These are phyloP conservation scores for Deilephila porcellus DNA, from an alignment of 2,888 invertebrate species.

Conservation along the genomic window DNA sequence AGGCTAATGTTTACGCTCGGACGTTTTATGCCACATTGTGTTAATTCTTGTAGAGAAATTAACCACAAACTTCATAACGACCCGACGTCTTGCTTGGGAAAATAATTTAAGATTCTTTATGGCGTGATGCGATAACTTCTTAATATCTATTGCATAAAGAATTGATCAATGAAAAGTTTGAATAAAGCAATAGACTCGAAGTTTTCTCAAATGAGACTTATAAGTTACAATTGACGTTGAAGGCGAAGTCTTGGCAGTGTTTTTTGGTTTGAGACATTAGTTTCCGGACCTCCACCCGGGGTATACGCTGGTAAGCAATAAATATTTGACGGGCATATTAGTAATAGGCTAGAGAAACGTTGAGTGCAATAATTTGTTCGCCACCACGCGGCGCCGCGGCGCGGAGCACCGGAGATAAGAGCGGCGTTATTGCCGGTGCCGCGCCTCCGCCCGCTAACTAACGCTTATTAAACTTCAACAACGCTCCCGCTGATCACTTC, in stretches of 20 bases:
- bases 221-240: too few relatives aligned
- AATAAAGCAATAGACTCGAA: too few relatives aligned
- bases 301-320: constrained; percentile 4
- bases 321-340: constrained; percentile 31
- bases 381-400: constrained; percentile 41
- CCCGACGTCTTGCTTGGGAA: constrained; percentile 4
- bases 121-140: too few relatives aligned
- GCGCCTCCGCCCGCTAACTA: constrained; percentile 75
- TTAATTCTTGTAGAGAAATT: constrained; percentile 28
- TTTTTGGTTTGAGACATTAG: not conserved
- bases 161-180: too few relatives aligned
- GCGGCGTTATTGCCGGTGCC: constrained; percentile 75
- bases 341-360: constrained; percentile 40
- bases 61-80: constrained; percentile 25
- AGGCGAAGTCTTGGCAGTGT: not conserved
- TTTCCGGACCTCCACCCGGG: not conserved
- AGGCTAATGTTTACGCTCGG: constrained; percentile 51
- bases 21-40: constrained; percentile 40
- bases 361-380: constrained; percentile 65
- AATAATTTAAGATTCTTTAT: not conserved
- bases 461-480: constrained; percentile 84
- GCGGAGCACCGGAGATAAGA: constrained; percentile 77
- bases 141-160: too few relatives aligned
- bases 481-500: constrained; percentile 82
- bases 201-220: too few relatives aligned